Conservation (phyloP, 2,888 invertebrate species). For the Chamaedrilus cognettii region DNA sequence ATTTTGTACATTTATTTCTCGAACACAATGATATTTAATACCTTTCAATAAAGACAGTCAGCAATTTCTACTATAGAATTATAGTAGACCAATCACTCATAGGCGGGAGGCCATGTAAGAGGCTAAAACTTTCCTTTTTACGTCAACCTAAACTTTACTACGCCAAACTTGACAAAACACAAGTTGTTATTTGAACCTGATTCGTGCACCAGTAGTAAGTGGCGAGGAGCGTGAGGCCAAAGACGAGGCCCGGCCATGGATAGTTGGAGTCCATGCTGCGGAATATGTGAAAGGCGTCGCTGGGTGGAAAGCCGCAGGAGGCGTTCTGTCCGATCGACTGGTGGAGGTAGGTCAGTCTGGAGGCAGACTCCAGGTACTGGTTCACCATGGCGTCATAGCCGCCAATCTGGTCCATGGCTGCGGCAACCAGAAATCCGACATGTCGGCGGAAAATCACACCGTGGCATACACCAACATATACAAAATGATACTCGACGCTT, state of each 20-base stretch:
- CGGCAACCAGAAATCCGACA: not conserved
- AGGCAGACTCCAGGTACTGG: conserved; percentile 56
- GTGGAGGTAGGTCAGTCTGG: conserved; percentile 48
- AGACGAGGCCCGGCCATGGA: conserved; percentile 39
- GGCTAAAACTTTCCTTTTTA: too few species aligned
- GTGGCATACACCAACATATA: too few species aligned
- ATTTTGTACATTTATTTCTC: too few species aligned
- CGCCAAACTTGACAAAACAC: too few species aligned
- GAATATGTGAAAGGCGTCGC: conserved; percentile 37
- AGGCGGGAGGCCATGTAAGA: too few species aligned
- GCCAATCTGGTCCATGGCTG: conserved; percentile 57
- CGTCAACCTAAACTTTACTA: too few species aligned
- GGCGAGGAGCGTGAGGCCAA: conserved; percentile 35
- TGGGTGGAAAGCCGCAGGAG: conserved; percentile 38
- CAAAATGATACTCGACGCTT: not conserved
- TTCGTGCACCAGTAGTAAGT: conserved; percentile 37
- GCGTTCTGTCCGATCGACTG: conserved; percentile 25
- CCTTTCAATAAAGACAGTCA: too few species aligned
- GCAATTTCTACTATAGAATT: too few species aligned
- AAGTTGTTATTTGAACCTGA: too few species aligned
- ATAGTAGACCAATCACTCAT: too few species aligned
- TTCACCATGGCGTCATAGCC: conserved; percentile 60
- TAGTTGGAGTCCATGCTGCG: conserved; percentile 34
- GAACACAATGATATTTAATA: too few species aligned
- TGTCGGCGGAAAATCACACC: not conserved